Base-by-base conservation (phyloP, 2,888 invertebrate genomes). In the Miltochrista miniata region DNA sequence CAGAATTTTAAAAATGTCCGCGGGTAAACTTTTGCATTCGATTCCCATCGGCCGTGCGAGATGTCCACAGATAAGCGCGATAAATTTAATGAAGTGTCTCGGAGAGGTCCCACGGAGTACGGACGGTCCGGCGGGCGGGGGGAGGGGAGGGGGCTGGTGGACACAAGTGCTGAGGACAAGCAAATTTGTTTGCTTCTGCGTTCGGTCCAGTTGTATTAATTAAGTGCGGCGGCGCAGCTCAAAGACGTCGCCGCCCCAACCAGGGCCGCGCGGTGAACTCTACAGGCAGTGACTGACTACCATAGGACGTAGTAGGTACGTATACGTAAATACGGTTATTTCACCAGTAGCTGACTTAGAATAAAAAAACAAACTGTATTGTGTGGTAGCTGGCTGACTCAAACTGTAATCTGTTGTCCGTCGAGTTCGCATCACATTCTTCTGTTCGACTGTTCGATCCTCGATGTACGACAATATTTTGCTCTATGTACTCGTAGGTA, bases 41-140 rank as follows among this genome's bases (percentile, higher is more conserved):
- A 80, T 86, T 87, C 85, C 83, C 87, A 86, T 82, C 80, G 84
- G 59, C 61, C 59, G 74, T 68, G 76, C 72, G 81, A 79, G 83
- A 85, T 85, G 83, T 76, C 75, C 70, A 74, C 68, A 79, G 90
- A 89, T 90, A 87, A 87, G 76, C 72, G 67, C 83, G 86, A 89
- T 90, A 87, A 87, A 89, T 90, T 88, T 87, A 90, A 89, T 90
- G 83, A 89, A 88, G 85, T 71, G 79, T 84, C 79, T 76, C 74
- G 54, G 62, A 72, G 70, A 66, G 70, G 71, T 74, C 74, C 61
- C 54, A 64, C 59, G 64, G 56, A 13, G 60, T 53, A 64, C 59
- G 64, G 56, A 13, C n/a, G 48, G 53, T 61, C 45, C 56, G 45
- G 55, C 47, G 48, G 38, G 58, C 34, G 48, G 38, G 48, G 55